Conservation (phyloP, 2,888 invertebrate genomes). For the Octonoba sinensis region DNA sequence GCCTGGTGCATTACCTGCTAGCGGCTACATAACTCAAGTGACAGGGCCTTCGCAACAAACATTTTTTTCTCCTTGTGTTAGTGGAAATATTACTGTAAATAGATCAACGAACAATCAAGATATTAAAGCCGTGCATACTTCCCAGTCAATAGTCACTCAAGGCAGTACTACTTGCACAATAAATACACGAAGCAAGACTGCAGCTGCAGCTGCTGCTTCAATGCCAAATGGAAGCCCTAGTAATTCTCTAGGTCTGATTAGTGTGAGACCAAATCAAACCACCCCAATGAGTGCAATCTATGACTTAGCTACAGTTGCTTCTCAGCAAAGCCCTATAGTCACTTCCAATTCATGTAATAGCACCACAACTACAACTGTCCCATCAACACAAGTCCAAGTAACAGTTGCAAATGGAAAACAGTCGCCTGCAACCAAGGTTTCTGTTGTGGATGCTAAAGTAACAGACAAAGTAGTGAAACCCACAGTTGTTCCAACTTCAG, state of each 20-base stretch:
- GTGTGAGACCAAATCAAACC: slow-evolving; percentile 37
- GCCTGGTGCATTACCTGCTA: slow-evolving; percentile 60
- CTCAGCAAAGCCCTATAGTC: slow-evolving; percentile 69
- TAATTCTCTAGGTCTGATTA: slow-evolving; percentile 27
- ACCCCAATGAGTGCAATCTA: slow-evolving; percentile 68
- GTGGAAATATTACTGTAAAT: slow-evolving; percentile 35
- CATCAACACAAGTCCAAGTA: slow-evolving; percentile 40
- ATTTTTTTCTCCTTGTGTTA: slow-evolving; percentile 40
- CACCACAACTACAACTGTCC: slow-evolving; percentile 27
- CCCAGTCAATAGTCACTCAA: slow-evolving; percentile 27
- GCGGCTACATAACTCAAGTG: slow-evolving; percentile 62
- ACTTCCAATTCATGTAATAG: slow-evolving; percentile 64
- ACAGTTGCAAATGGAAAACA: slow-evolving; percentile 54
- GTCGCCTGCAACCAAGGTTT: slow-evolving; percentile 1
- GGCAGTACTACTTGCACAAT: slow-evolving; percentile 41
- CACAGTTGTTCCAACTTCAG: slow-evolving; percentile 12
- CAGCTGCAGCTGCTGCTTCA: slow-evolving; percentile 36
- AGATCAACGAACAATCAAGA: slow-evolving; percentile 45
- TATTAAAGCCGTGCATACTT: slow-evolving; percentile 39
- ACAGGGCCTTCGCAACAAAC: slow-evolving; percentile 53
- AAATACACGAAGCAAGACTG: slow-evolving; percentile 52
- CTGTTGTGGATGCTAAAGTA: slow-evolving; percentile 33
- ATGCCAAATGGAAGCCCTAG: slow-evolving; percentile 48
- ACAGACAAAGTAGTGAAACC: slow-evolving; percentile 26
- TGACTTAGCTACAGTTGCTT: slow-evolving; percentile 69